phyloP scores from a whole-genome alignment of 2,113 vertebrate species.

The Ursus arctos region DNA sequence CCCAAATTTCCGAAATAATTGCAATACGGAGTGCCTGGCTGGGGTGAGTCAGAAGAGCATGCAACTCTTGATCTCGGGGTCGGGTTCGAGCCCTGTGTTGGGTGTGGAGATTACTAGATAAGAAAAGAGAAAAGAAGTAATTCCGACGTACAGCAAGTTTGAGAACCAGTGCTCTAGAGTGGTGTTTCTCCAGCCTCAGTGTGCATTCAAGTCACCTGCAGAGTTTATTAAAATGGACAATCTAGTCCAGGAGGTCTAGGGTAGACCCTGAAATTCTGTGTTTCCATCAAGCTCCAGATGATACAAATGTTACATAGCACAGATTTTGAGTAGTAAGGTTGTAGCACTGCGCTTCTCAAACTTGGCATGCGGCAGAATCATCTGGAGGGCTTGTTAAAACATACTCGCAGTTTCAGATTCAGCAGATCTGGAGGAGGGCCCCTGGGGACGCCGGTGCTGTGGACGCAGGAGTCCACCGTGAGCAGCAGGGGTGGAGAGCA shows the following conservation, averaged over 20 bases:
- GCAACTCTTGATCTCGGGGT: background rate
- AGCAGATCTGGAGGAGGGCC: background rate
- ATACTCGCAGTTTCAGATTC: background rate
- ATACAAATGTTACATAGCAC: background rate
- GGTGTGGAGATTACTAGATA: background rate
- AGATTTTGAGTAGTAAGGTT: background rate
- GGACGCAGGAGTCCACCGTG: background rate
- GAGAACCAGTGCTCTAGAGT: background rate
- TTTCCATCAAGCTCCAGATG: background rate
- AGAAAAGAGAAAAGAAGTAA: background rate
- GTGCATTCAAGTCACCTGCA: background rate
- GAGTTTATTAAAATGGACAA: background rate
- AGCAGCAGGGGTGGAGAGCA: background rate
- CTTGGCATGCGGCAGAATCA: background rate
- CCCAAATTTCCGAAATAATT: background rate
- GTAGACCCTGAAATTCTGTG: background rate
- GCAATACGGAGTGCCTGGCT: background rate
- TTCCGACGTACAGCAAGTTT: background rate
- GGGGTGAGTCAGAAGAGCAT: background rate
- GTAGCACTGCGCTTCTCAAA: background rate
- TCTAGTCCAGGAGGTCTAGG: background rate
- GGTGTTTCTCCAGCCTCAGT: background rate
- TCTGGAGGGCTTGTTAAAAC: background rate
- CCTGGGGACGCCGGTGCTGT: rapidly evolving
- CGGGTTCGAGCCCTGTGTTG: background rate